phyloP scores from a whole-genome alignment of 2,888 invertebrate genomes.

The Drosophila pegasa region DNA sequence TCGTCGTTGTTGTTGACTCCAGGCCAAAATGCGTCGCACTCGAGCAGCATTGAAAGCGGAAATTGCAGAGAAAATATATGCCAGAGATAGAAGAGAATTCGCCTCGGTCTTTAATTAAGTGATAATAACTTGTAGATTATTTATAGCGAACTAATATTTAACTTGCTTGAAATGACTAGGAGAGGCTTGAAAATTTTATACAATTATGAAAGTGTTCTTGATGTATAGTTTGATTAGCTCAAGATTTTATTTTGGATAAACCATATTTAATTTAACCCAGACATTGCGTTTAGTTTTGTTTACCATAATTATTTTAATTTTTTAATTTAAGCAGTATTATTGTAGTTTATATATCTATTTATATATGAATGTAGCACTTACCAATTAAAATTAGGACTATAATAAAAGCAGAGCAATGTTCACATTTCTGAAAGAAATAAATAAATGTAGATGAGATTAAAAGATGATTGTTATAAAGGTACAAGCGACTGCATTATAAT shows the following conservation, averaged over 20 bases:
- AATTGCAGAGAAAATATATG: slow-evolving; percentile 13
- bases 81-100: not conserved
- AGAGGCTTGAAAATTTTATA: not conserved
- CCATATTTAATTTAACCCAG: no score
- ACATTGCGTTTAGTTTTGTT: no score
- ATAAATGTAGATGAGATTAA: not conserved
- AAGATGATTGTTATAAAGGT: no score
- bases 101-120: not conserved
- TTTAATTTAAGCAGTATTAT: no score
- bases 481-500: no score
- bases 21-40: slow-evolving; percentile 35
- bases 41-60: slow-evolving; percentile 32
- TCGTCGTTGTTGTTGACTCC: slow-evolving; percentile 7
- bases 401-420: not conserved
- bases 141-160: not conserved
- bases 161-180: not conserved
- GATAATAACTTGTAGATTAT: not conserved
- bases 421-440: not conserved
- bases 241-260: no score
- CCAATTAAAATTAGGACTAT: not conserved
- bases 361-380: not conserved
- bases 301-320: no score
- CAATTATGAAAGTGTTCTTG: not conserved
- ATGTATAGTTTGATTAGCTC: no score
- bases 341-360: no score